Conservation (phyloP, 2,797 vertebrate genomes). For the Melanotaenia trifasciata region DNA sequence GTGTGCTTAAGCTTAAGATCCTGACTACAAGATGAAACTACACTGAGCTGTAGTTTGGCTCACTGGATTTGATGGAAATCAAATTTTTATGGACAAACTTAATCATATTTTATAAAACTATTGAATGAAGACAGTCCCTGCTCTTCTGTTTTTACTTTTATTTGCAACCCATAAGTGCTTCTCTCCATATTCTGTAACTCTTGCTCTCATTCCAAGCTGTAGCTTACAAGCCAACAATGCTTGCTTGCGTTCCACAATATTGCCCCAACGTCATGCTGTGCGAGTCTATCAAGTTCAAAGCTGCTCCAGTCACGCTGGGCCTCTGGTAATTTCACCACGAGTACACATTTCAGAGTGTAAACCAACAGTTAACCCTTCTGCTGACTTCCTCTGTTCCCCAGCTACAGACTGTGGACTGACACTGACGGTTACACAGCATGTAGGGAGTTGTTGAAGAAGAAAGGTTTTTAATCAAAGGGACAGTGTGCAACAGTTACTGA, state of each 20-base stretch:
- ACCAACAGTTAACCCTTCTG: constrained; percentile 45
- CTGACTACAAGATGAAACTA: not conserved
- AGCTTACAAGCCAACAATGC: constrained; percentile 30
- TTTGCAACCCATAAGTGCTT: not conserved
- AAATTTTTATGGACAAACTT: constrained; percentile 10
- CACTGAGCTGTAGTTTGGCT: constrained; percentile 40
- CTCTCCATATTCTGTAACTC: constrained; percentile 28
- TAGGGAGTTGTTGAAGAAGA: constrained; percentile 33
- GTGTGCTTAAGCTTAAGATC: too few relatives aligned
- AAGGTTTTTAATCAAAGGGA: constrained; percentile 43
- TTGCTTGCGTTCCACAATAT: constrained; percentile 27
- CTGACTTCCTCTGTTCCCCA: constrained; percentile 23
- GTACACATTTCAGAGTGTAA: constrained; percentile 55
- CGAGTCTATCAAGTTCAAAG: constrained; percentile 67
- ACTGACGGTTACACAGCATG: constrained; percentile 18
- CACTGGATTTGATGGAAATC: constrained; percentile 24
- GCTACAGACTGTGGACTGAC: constrained; percentile 7
- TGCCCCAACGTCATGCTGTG: constrained; percentile 54
- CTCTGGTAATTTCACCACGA: constrained; percentile 59
- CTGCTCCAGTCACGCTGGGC: constrained; percentile 42
- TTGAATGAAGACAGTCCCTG: not conserved
- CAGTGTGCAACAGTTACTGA: not conserved
- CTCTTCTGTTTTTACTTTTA: not conserved
- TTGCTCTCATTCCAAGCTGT: constrained; percentile 37
- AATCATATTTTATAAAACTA: constrained; percentile 3